Evolutionary conservation across 2,888 invertebrate genomes (phyloP).

Genomic region (Athripsodes cinereus): DNA sequence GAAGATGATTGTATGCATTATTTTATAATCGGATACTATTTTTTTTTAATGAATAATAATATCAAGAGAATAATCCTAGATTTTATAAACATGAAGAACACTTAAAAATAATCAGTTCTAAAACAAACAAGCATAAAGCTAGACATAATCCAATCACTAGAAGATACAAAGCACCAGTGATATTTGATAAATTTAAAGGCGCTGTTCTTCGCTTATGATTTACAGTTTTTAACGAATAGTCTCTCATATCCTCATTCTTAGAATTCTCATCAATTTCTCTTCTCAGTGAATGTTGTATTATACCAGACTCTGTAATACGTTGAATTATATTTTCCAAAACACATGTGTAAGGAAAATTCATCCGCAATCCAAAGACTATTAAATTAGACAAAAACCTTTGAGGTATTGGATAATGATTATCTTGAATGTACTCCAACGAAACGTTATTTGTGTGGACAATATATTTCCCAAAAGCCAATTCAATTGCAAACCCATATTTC

Average conservation of each 20-base stretch:
- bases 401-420: slow-evolving; percentile 9
- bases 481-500: slow-evolving; percentile 7
- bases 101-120: not conserved
- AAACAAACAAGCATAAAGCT: not conserved
- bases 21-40: too few relatives aligned
- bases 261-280: not conserved
- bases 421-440: not conserved
- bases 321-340: slow-evolving; percentile 13
- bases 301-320: slow-evolving; percentile 11
- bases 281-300: not conserved
- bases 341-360: slow-evolving; percentile 14
- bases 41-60: too few relatives aligned
- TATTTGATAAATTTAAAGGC: not conserved
- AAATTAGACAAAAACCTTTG: slow-evolving; percentile 4
- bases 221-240: not conserved
- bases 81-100: not conserved
- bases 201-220: not conserved
- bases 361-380: slow-evolving; percentile 10
- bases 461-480: slow-evolving; percentile 12
- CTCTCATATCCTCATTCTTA: not conserved
- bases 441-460: not conserved
- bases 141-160: not conserved
- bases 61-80: too few relatives aligned
- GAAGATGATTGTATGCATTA: too few relatives aligned
- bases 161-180: not conserved